Evolutionary conservation across 2,113 vertebrate species (phyloP), one percentile per base, ranked within the genome.

Genomic region (Odontesthes bonariensis): DNA sequence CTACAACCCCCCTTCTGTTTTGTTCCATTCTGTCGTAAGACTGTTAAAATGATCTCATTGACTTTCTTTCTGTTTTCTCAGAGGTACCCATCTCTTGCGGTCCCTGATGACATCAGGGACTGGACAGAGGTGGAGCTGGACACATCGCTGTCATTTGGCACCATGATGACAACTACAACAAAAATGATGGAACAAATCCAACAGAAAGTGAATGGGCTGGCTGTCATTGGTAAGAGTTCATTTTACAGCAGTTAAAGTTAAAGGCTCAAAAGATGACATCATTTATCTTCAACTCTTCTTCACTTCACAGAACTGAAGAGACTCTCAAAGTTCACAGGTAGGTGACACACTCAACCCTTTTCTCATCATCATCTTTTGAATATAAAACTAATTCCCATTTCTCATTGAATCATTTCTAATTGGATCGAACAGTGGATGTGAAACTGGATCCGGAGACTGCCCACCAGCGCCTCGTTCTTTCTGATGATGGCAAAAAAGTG

Each of bases 401-500:
- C 42, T 22, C 0, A 0, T 16, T 44, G 2, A 49, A 6, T 40
- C 0, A 32, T 38, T 32, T 68, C 5, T 3, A 1, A 8, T 51
- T 70, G 1, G 68, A 1, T 3, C 52, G 10, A 0, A 33, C 83
- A 94, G 93, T 81, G 55, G 75, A 92, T 0, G 82, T 94, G 13
- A 86, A 66, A 52, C 68, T 94, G 73, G 92, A 94, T 69, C 72
- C 79, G 33, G 19, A 69, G 51, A 89, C 89, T 0, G 88, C 89
- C 0, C 82, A 92, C 67, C 53, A 14, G 0, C 77, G 60, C 3
- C 88, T 93, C 0, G 17, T 79, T 35, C 0, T 93, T 9, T 92
- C 92, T 4, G 13, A 69, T 0, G 82, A 91, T 9, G 56, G 69
- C 0, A 92, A 75, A 3, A 51, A 91, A 49, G 88, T 93, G n/a